Evolutionary conservation across 1,140 invertebrate species (phyloP).

Genomic region (Aricia agestis): DNA sequence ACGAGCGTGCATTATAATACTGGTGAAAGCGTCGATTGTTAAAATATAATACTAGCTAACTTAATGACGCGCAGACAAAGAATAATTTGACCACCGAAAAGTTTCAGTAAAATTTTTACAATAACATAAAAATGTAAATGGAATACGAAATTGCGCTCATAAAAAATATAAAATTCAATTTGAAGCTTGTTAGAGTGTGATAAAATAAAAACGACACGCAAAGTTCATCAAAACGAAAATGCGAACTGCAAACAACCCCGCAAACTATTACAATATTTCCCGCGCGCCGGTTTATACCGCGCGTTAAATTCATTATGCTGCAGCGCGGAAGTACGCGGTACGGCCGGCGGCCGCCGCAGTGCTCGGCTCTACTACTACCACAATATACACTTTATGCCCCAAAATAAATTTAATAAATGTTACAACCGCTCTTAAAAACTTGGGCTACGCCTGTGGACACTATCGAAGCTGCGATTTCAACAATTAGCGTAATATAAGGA

Average conservation of each 20-base stretch:
- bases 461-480: neutral
- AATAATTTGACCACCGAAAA: neutral
- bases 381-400: neutral
- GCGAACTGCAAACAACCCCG: neutral
- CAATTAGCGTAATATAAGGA: neutral
- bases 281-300: neutral
- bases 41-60: neutral
- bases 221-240: neutral
- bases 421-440: neutral
- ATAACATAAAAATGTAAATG: neutral
- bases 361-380: neutral
- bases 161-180: conserved; percentile 1
- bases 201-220: neutral
- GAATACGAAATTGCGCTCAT: neutral
- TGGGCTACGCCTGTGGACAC: neutral
- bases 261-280: conserved; percentile 7
- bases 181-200: conserved; percentile 2
- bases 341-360: too few species aligned
- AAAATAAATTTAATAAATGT: neutral
- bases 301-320: neutral
- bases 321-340: neutral
- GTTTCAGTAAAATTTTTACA: neutral
- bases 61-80: neutral
- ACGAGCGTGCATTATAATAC: too few species aligned
- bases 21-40: too few species aligned